phyloP scores from a whole-genome alignment of 2,113 vertebrate genomes.

The Chaetodon trifascialis region DNA sequence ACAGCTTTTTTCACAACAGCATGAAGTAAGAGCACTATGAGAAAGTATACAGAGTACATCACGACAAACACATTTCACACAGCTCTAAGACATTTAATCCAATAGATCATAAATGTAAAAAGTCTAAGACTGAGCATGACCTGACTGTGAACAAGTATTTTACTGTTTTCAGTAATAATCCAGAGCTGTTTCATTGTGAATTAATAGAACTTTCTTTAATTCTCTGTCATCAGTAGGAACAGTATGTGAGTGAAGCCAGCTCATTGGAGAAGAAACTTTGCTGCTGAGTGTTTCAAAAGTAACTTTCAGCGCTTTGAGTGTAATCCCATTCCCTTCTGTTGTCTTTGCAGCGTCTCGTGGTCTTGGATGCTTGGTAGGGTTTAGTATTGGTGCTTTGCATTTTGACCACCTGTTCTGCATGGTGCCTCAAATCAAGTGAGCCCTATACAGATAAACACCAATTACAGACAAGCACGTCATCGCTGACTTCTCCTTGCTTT shows the following conservation, averaged over 20 bases:
- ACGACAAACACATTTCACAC: neutral
- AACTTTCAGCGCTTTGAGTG: neutral
- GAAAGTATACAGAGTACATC: constrained; percentile 15
- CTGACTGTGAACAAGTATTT: neutral
- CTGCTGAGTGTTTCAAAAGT: neutral
- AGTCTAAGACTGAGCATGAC: neutral
- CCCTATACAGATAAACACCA: neutral
- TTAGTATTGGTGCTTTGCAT: neutral
- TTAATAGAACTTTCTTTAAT: too few species aligned
- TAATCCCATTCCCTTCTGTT: neutral
- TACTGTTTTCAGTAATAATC: neutral
- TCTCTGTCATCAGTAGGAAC: neutral
- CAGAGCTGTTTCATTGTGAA: neutral
- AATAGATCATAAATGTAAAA: neutral
- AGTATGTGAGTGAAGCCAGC: neutral
- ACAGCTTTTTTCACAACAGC: constrained; percentile 4
- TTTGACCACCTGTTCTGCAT: neutral
- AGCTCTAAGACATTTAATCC: neutral
- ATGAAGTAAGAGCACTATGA: neutral
- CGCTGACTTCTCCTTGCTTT: neutral
- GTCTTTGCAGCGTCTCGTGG: neutral
- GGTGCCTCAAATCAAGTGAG: neutral
- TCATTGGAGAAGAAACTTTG: neutral
- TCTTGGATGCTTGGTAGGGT: neutral
- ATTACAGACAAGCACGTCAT: neutral